These are phyloP conservation scores for Amorpha juglandis DNA, from an alignment of 2,888 invertebrate species.

Conservation along the genomic window DNA sequence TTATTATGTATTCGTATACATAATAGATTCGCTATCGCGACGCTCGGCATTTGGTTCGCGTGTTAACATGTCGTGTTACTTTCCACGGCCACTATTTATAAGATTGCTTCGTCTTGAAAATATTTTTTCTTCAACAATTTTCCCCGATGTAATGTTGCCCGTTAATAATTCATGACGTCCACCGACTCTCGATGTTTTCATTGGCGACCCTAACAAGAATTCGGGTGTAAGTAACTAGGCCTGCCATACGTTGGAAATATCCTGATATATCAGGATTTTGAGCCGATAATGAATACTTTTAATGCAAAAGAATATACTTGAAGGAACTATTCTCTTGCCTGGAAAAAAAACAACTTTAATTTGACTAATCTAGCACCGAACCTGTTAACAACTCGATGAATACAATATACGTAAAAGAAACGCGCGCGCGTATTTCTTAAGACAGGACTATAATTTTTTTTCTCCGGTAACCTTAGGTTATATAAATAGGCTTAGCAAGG, in stretches of 20 bases:
- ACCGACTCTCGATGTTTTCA: slow-evolving; percentile 26
- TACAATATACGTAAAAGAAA: too few species aligned
- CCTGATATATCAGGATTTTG: too few species aligned
- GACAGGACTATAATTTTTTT: too few species aligned
- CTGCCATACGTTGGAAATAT: too few species aligned
- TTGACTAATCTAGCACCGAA: too few species aligned
- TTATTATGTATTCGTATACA: slow-evolving; percentile 45
- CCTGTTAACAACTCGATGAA: too few species aligned
- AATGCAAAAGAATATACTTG: too few species aligned
- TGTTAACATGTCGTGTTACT: slow-evolving; percentile 60
- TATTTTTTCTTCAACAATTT: slow-evolving; percentile 67
- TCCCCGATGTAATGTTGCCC: slow-evolving; percentile 70
- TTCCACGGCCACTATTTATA: slow-evolving; percentile 69
- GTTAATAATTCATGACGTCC: slow-evolving; percentile 47
- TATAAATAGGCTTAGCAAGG: neutral
- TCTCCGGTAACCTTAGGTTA: too few species aligned
- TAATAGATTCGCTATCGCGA: slow-evolving; percentile 57
- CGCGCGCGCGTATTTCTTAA: too few species aligned
- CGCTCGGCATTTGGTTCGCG: slow-evolving; percentile 61
- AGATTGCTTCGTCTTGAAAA: slow-evolving; percentile 66
- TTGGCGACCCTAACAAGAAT: neutral
- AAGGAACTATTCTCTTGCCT: too few species aligned
- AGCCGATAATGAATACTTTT: too few species aligned
- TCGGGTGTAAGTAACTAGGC: neutral
- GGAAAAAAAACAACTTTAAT: too few species aligned